A percentile compares a stretch with the other conserved stretches of the same genome.
Evolutionary conservation across 2,113 vertebrate genomes (phyloP).

Genomic region (Tonatia bakeri): DNA sequence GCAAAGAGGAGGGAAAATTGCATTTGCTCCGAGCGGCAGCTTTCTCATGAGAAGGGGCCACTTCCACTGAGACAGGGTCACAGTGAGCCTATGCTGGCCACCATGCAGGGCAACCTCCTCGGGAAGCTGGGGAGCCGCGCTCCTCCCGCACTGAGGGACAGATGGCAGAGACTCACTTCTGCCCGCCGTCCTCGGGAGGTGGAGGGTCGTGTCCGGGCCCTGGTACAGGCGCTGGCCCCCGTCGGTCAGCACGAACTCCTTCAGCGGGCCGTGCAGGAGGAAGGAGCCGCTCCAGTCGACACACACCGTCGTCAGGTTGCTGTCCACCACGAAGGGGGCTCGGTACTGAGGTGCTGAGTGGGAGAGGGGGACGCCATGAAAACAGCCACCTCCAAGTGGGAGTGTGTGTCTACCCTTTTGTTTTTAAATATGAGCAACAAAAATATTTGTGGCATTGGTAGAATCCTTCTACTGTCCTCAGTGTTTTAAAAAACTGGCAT

Average conservation of each 20-base stretch:
- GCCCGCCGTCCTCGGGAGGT: slow-evolving; percentile 87
- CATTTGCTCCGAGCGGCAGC: too few species aligned
- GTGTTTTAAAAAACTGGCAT: neutral
- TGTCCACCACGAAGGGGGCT: slow-evolving; percentile 82
- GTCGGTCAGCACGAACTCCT: slow-evolving; percentile 87
- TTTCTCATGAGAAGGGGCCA: neutral
- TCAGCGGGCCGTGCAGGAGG: slow-evolving; percentile 86
- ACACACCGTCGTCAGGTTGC: slow-evolving; percentile 88
- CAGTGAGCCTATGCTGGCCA: neutral
- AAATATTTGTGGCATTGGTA: neutral
- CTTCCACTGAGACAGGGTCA: neutral
- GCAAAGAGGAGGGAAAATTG: neutral
- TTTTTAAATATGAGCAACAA: too few species aligned
- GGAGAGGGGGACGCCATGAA: neutral
- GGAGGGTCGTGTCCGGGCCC: slow-evolving; percentile 87
- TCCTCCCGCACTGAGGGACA: rapidly evolving
- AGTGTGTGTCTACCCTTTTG: neutral
- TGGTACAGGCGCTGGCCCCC: slow-evolving; percentile 86
- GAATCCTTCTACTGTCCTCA: neutral
- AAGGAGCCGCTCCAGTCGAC: slow-evolving; percentile 90
- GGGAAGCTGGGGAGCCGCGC: neutral
- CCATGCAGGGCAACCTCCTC: neutral
- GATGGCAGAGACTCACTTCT: slow-evolving; percentile 83
- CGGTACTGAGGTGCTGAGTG: slow-evolving; percentile 87
- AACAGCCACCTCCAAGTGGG: rapidly evolving